Percentiles rank a stretch among this genome's conserved stretches.
These are phyloP conservation scores for Orchesella flavescens DNA, from an alignment of 2,888 invertebrate genomes.

Conservation along the genomic window DNA sequence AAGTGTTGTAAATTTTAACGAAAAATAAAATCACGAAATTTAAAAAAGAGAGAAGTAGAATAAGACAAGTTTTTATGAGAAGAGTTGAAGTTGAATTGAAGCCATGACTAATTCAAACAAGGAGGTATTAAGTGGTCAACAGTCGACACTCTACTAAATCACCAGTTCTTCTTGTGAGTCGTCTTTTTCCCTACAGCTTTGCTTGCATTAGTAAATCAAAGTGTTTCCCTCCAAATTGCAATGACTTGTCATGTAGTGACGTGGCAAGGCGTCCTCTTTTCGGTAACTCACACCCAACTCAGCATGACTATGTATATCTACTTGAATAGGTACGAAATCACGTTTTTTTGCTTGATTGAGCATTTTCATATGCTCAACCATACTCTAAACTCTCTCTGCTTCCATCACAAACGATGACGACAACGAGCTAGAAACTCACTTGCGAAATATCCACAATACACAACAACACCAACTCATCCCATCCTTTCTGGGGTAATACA, in stretches of 20 bases:
- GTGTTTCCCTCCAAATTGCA: slow-evolving; percentile 61
- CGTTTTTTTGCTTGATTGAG: neutral
- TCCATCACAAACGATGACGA: no score
- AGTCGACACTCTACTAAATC: slow-evolving; percentile 35
- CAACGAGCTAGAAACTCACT: neutral
- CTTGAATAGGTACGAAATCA: slow-evolving; percentile 4
- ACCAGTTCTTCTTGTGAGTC: neutral
- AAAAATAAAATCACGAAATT: neutral
- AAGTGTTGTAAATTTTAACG: neutral
- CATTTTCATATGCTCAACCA: no score
- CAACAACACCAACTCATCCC: neutral
- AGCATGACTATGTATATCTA: neutral
- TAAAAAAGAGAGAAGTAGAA: neutral
- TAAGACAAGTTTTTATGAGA: neutral
- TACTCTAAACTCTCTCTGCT: no score
- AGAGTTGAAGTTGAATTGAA: neutral
- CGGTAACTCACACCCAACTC: slow-evolving; percentile 27
- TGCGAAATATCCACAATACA: neutral
- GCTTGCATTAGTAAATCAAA: slow-evolving; percentile 20
- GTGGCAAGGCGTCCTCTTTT: slow-evolving; percentile 55
- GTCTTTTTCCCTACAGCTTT: neutral
- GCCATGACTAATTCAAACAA: neutral
- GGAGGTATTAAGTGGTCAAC: slow-evolving; percentile 22
- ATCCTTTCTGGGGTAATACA: slow-evolving; percentile 45
- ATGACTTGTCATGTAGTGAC: slow-evolving; percentile 59